A percentile compares a stretch with the other conserved stretches of the same genome.
phyloP scores from a whole-genome alignment of 2,888 invertebrate genomes.

The Tupiocoris notatus region DNA sequence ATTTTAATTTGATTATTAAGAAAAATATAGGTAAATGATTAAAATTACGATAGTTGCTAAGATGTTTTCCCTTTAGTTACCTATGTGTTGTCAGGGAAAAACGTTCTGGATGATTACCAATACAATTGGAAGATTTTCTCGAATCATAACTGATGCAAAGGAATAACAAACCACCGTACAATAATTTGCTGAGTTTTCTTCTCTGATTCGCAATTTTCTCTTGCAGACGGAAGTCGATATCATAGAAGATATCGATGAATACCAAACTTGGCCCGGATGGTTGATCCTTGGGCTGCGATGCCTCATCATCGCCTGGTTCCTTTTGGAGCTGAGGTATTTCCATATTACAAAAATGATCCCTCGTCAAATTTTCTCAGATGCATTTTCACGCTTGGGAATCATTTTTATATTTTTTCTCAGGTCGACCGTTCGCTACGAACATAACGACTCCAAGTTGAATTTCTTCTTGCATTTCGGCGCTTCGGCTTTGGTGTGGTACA shows the following conservation, averaged over 20 bases:
- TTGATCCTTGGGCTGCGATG: conserved; percentile 83
- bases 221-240: conserved; percentile 91
- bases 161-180: too few relatives aligned
- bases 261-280: conserved; percentile 98
- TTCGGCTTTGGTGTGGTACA: conserved; percentile 96
- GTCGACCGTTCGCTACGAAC: conserved; percentile 74
- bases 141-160: too few relatives aligned
- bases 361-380: neutral
- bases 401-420: conserved; percentile 21
- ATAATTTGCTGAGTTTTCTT: too few relatives aligned
- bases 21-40: too few relatives aligned
- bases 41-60: too few relatives aligned
- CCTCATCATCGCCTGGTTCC: conserved; percentile 85
- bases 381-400: too few relatives aligned
- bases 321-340: conserved; percentile 64
- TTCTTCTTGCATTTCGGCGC: conserved; percentile 96
- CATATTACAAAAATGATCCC: neutral
- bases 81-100: too few relatives aligned
- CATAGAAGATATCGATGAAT: conserved; percentile 93
- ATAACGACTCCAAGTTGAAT: conserved; percentile 79
- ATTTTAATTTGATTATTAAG: too few relatives aligned
- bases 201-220: too few relatives aligned
- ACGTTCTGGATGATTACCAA: too few relatives aligned
- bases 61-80: too few relatives aligned
- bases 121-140: too few relatives aligned